Percentiles rank a stretch among this genome's conserved stretches.
These are phyloP conservation scores for Rhipidura dahli DNA, from an alignment of 2,113 vertebrate genomes.

Conservation along the genomic window DNA sequence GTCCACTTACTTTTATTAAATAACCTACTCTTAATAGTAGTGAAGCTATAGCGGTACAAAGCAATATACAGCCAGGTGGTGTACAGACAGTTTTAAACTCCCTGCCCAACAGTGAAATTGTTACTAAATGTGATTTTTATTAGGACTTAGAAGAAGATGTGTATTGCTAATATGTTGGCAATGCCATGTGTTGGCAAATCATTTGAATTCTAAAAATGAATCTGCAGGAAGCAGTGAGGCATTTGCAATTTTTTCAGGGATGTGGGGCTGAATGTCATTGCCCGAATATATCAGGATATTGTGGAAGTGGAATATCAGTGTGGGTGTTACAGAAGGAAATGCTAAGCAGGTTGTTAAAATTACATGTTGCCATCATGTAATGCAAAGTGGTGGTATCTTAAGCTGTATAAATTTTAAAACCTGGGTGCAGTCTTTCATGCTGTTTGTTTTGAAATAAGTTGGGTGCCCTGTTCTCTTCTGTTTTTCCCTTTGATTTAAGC, in stretches of 20 bases:
- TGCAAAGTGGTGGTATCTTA: not conserved
- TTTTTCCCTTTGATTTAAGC: not conserved
- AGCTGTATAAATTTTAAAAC: not conserved
- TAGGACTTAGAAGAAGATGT: not conserved
- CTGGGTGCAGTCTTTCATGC: not conserved
- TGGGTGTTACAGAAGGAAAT: not conserved
- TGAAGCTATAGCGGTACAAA: not conserved
- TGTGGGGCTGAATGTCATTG: constrained; percentile 15
- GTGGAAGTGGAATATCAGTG: not conserved
- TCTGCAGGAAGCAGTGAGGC: constrained; percentile 20
- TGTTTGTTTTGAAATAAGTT: not conserved
- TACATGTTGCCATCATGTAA: not conserved
- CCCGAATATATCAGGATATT: not conserved
- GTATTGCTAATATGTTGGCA: not conserved
- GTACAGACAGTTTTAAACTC: not conserved
- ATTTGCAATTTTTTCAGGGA: not conserved
- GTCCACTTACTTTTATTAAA: not conserved
- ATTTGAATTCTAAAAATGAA: constrained; percentile 14
- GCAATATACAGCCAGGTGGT: not conserved
- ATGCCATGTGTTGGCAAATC: not conserved
- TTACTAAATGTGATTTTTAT: not conserved
- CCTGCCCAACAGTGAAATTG: not conserved
- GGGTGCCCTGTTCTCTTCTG: not conserved
- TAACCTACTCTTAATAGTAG: not conserved
- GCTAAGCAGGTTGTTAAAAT: not conserved